Evolutionary conservation across 2,888 invertebrate species (phyloP).

Genomic region (Thera britannica): DNA sequence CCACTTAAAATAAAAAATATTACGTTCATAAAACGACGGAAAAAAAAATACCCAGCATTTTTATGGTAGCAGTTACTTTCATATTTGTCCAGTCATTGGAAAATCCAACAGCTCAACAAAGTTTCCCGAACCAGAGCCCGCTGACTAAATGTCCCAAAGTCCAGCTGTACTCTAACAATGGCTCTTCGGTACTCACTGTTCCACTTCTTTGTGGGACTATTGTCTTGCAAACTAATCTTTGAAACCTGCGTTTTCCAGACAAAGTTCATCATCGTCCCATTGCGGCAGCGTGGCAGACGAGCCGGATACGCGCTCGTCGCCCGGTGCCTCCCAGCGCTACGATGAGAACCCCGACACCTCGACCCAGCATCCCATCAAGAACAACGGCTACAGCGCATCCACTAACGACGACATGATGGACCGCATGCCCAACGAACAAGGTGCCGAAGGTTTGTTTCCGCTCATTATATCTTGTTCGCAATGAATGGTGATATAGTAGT

Average conservation of each 20-base stretch:
- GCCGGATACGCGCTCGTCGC: conserved; percentile 81
- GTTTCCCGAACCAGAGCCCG: too few species aligned
- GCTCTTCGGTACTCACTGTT: too few species aligned
- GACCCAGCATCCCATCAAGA: conserved; percentile 78
- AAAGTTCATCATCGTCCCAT: conserved; percentile 82
- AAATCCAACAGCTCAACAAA: too few species aligned
- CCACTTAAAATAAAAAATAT: too few species aligned
- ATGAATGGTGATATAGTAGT: conserved; percentile 35
- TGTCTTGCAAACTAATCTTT: too few species aligned
- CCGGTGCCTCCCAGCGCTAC: conserved; percentile 77
- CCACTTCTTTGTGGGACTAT: too few species aligned
- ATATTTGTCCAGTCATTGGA: too few species aligned
- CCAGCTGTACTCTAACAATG: too few species aligned
- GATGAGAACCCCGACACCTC: conserved; percentile 80
- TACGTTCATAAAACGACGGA: too few species aligned
- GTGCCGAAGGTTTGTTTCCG: conserved; percentile 75
- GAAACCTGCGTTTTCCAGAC: conserved; percentile 55
- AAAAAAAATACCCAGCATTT: too few species aligned
- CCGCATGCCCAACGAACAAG: conserved; percentile 80
- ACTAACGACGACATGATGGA: conserved; percentile 76
- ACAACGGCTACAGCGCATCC: conserved; percentile 80
- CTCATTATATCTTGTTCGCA: conserved; percentile 38
- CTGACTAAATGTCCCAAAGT: too few species aligned
- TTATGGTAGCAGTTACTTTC: too few species aligned
- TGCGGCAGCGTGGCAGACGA: conserved; percentile 80